Percentiles rank a stretch among this genome's conserved stretches.
phyloP scores from a whole-genome alignment of 2,797 vertebrate species.

The Sebastiscus tertius region DNA sequence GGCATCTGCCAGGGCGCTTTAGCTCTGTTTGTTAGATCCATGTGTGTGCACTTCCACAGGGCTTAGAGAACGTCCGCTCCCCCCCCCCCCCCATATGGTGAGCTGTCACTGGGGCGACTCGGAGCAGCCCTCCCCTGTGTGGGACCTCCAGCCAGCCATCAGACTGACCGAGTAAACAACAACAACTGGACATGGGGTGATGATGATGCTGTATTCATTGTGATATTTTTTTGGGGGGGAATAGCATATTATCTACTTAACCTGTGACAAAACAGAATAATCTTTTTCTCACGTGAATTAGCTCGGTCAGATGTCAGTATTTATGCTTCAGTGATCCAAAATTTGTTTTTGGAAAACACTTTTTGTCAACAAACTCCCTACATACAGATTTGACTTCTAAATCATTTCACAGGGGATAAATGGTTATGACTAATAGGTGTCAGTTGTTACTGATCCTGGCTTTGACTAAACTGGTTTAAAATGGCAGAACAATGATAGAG shows the following conservation, averaged over 20 bases:
- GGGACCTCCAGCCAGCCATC: slow-evolving; percentile 64
- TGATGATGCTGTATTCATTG: slow-evolving; percentile 28
- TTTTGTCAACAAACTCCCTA: slow-evolving; percentile 40
- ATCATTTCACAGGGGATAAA: neutral
- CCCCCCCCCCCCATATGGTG: slow-evolving; percentile 78
- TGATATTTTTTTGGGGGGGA: slow-evolving; percentile 5
- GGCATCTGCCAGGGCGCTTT: slow-evolving; percentile 78
- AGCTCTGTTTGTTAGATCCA: slow-evolving; percentile 75
- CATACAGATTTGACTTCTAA: slow-evolving; percentile 21
- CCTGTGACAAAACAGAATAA: slow-evolving; percentile 34
- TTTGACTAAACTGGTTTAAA: slow-evolving; percentile 6
- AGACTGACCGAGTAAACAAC: slow-evolving; percentile 76
- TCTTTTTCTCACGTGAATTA: slow-evolving; percentile 54
- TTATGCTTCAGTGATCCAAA: slow-evolving; percentile 38
- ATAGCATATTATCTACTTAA: slow-evolving; percentile 50
- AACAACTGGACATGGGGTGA: slow-evolving; percentile 74
- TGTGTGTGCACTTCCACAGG: slow-evolving; percentile 76
- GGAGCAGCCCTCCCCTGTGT: slow-evolving; percentile 59
- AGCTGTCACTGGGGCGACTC: slow-evolving; percentile 61
- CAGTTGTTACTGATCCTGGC: slow-evolving; percentile 15
- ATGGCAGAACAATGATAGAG: neutral
- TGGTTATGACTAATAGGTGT: neutral
- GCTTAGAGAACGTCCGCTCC: slow-evolving; percentile 64
- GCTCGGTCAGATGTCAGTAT: slow-evolving; percentile 41
- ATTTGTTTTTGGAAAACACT: slow-evolving; percentile 40